Conservation (phyloP, 2,113 vertebrate species). For the Corythaeola cristata region DNA sequence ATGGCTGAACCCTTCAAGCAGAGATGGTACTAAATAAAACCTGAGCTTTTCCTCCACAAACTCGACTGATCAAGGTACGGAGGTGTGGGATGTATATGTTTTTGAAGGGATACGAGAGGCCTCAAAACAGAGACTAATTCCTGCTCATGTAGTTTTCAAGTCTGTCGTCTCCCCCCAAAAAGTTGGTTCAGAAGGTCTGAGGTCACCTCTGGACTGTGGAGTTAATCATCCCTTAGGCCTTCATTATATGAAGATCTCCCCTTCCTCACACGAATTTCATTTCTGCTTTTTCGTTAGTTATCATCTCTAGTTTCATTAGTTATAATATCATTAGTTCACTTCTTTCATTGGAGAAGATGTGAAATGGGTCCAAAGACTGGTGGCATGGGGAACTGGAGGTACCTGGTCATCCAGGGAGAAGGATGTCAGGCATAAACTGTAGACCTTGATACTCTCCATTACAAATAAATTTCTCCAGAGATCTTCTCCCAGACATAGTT, state of each 20-base stretch:
- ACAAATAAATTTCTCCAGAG: background rate
- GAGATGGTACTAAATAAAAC: background rate
- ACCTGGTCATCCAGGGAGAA: background rate
- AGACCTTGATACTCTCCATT: background rate
- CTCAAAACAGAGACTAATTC: background rate
- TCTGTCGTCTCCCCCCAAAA: background rate
- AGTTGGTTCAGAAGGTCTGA: background rate
- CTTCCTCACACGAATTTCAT: background rate
- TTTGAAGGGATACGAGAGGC: background rate
- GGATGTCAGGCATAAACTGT: background rate
- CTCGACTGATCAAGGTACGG: background rate
- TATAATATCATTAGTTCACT: background rate
- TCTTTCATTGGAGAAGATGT: background rate
- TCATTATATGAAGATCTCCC: background rate
- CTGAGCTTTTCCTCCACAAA: background rate
- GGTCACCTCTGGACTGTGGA: background rate
- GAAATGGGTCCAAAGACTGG: background rate
- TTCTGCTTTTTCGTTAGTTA: background rate
- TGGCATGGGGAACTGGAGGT: background rate
- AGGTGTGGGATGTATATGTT: background rate
- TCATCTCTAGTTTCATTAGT: background rate
- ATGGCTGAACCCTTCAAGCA: conserved; percentile 15
- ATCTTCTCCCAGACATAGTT: background rate
- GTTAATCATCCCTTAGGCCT: background rate
- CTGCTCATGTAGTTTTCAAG: background rate